Base-by-base conservation (phyloP, 2,888 invertebrate genomes). In the Erynnis tages region DNA sequence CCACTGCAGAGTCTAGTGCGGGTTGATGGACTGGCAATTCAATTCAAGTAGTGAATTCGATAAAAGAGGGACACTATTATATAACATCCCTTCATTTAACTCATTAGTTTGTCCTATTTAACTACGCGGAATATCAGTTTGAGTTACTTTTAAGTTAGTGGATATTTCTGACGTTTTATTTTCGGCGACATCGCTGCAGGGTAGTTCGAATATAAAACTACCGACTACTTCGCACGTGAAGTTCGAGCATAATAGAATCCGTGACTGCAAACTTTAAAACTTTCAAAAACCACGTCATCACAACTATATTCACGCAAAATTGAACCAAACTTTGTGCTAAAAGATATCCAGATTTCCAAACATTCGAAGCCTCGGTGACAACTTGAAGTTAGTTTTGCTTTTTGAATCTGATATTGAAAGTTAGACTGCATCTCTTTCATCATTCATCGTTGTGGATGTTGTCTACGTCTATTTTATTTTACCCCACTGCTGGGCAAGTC, bases 351-450 rank as follows among this genome's bases (percentile, higher is more conserved):
- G 35, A 8, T 37, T 17, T 17, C 14, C 45, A 46, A 35, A 46
- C 46, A 46, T 37, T 46, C 35, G 19, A 46, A 46, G 46, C 46
- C 23, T 25, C 19, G 46, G 46, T 46, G 46, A 46, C 46, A 37
- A 27, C 34, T 34, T 5, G 34, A 38, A 38, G 19, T 19, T 38
- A 46, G 35, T 35, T 46, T 46, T 25, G 16, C 35, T 46, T 46
- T 37, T 46, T 35, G 37, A 37, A 27, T 46, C 34, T 45, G 45
- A 45, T 45, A 34, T 35, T n/a, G 8, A 16, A 37, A 46, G 27
- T 46, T 45, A 21, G 16, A 45, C 19, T n/a, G 13, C 19, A n/a
- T 19, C 19, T 32, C 30, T 44, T 44, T 19, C 7, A 30, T 30
- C 19, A 17, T 30, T 17, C 29, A 43, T 30, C 19, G 29, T 43